Evolutionary conservation across 2,113 vertebrate species (phyloP).

Genomic region (Illadopsis cleaveri): DNA sequence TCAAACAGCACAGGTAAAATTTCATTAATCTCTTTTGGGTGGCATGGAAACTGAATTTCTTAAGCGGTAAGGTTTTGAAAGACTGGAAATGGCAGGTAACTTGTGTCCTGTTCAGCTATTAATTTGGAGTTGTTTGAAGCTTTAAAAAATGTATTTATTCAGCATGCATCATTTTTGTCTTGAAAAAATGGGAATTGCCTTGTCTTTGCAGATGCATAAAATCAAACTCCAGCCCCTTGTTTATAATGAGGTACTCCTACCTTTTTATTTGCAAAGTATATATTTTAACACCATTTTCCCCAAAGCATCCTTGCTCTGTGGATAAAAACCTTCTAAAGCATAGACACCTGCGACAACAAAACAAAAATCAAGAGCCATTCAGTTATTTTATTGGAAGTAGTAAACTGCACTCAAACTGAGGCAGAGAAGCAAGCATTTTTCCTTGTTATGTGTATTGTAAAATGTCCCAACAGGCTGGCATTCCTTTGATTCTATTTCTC

Average conservation of each 20-base stretch:
- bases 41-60: not conserved
- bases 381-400: not conserved
- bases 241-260: not conserved
- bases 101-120: not conserved
- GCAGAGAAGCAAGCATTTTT: not conserved
- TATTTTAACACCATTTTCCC: not conserved
- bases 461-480: not conserved
- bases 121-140: not conserved
- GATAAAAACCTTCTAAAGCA: not conserved
- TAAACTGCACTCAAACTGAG: not conserved
- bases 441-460: not conserved
- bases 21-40: not conserved
- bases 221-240: not conserved
- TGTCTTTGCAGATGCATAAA: not conserved
- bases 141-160: not conserved
- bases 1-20: not conserved
- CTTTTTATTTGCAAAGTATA: not conserved
- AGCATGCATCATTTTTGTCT: not conserved
- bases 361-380: not conserved
- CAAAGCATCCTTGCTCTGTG: not conserved
- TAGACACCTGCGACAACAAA: not conserved
- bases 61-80: not conserved
- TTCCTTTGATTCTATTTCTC: not conserved
- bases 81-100: not conserved
- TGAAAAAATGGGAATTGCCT: not conserved